Evolutionary conservation across 1,140 invertebrate species (phyloP).

Genomic region (Meloidogyne hapla): DNA sequence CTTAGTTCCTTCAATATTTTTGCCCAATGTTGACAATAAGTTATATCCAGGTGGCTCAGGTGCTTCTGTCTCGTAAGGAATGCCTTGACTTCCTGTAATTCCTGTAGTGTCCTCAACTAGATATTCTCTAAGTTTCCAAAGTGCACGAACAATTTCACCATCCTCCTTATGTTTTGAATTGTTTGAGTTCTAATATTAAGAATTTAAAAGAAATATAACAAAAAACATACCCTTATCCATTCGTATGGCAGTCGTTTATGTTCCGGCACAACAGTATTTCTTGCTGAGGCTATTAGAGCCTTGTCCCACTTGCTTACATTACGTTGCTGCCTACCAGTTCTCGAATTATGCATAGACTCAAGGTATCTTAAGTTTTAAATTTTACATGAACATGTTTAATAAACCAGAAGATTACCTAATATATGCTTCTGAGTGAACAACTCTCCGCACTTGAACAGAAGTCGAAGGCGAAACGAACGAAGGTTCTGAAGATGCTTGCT

Average conservation of each 20-base stretch:
- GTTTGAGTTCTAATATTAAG: slow-evolving; percentile 3
- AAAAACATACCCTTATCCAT: slow-evolving; percentile 11
- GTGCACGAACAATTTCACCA: slow-evolving; percentile 10
- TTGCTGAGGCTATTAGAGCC: background rate
- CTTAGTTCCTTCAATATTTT: background rate
- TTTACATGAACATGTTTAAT: too few relatives aligned
- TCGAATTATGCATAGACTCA: slow-evolving; percentile 14
- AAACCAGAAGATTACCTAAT: slow-evolving; percentile 7
- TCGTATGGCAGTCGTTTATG: slow-evolving; percentile 13
- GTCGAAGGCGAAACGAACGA: slow-evolving; percentile 14
- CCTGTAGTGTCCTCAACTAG: slow-evolving; percentile 22
- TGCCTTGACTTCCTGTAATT: background rate
- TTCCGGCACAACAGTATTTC: slow-evolving; percentile 8
- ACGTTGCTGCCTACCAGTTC: slow-evolving; percentile 2
- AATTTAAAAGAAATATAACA: background rate
- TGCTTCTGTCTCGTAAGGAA: background rate
- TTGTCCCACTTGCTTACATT: slow-evolving; percentile 29
- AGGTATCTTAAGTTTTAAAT: slow-evolving; percentile 16
- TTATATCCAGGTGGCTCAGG: background rate
- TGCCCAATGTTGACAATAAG: background rate
- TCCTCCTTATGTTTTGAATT: slow-evolving; percentile 13
- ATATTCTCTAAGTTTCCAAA: slow-evolving; percentile 25
- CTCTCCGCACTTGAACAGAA: slow-evolving; percentile 9
- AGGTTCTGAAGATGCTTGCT: background rate
- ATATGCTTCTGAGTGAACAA: slow-evolving; percentile 24